Evolutionary conservation across 2,888 invertebrate genomes (phyloP).

Genomic region (Lycia hirtaria): DNA sequence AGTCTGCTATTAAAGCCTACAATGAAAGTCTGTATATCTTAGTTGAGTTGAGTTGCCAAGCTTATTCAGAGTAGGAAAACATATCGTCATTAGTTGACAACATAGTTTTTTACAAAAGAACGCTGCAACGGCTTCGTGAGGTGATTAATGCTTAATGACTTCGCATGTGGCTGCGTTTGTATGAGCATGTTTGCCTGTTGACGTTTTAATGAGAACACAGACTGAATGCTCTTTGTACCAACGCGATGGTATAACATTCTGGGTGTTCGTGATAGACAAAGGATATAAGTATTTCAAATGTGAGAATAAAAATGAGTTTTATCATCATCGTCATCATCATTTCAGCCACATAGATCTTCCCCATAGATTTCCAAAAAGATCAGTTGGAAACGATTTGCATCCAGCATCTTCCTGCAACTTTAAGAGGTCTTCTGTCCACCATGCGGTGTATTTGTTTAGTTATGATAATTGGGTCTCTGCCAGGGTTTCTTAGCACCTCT

Average conservation of each 20-base stretch:
- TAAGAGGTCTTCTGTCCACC: too few relatives aligned
- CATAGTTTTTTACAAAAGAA: conserved; percentile 65
- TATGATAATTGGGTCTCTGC: too few relatives aligned
- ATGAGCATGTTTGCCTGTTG: conserved; percentile 50
- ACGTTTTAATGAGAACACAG: conserved; percentile 59
- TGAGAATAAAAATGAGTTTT: too few relatives aligned
- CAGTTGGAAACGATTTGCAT: too few relatives aligned
- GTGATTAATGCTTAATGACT: conserved; percentile 62
- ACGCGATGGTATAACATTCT: conserved; percentile 24
- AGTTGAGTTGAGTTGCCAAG: not conserved
- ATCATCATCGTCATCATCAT: too few relatives aligned
- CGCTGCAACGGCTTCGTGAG: conserved; percentile 45
- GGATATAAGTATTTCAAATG: too few relatives aligned
- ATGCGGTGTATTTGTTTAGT: too few relatives aligned
- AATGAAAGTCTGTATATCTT: not conserved
- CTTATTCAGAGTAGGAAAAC: conserved; percentile 43
- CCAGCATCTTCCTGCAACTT: too few relatives aligned
- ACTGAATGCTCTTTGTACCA: conserved; percentile 44
- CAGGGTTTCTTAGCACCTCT: too few relatives aligned
- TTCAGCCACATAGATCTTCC: too few relatives aligned
- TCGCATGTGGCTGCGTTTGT: conserved; percentile 51
- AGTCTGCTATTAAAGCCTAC: not conserved
- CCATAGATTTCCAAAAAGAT: too few relatives aligned
- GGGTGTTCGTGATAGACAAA: too few relatives aligned
- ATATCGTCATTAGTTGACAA: conserved; percentile 76